phyloP scores from a whole-genome alignment of 1,140 invertebrate species.

The Drosophila santomea region DNA sequence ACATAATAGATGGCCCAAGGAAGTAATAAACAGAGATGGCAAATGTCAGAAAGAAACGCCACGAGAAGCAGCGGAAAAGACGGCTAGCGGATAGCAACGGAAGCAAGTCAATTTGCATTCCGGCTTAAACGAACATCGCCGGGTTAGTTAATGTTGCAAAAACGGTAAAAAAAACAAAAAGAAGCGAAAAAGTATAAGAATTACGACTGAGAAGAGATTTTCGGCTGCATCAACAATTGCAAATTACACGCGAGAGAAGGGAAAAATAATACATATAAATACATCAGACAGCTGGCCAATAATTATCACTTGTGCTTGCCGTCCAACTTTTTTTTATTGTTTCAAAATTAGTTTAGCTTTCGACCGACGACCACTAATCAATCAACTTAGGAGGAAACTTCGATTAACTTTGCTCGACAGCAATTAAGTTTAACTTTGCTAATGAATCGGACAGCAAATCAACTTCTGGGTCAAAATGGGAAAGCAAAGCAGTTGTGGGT shows the following conservation, averaged over 20 bases:
- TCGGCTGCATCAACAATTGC: slow-evolving; percentile 2
- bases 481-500: neutral
- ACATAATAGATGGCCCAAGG: slow-evolving; percentile 67
- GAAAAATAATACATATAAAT: no score
- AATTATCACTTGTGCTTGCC: slow-evolving; percentile 13
- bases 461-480: neutral
- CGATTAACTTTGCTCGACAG: slow-evolving; percentile 15
- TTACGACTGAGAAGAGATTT: slow-evolving; percentile 4
- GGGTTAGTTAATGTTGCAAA: slow-evolving; percentile 43
- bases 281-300: slow-evolving; percentile 14
- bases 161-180: neutral
- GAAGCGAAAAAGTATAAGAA: neutral
- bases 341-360: slow-evolving; percentile 33
- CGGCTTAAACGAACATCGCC: slow-evolving; percentile 68
- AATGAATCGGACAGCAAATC: slow-evolving; percentile 4
- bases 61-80: neutral
- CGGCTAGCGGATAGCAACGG: slow-evolving; percentile 48
- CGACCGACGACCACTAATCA: slow-evolving; percentile 13
- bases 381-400: slow-evolving; percentile 26
- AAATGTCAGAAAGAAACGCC: neutral
- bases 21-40: slow-evolving; percentile 9
- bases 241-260: neutral
- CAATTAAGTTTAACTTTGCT: slow-evolving; percentile 46
- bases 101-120: slow-evolving; percentile 82
- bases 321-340: slow-evolving; percentile 36